Conservation (phyloP, 1,140 invertebrate species). For the Aethina tumida region DNA sequence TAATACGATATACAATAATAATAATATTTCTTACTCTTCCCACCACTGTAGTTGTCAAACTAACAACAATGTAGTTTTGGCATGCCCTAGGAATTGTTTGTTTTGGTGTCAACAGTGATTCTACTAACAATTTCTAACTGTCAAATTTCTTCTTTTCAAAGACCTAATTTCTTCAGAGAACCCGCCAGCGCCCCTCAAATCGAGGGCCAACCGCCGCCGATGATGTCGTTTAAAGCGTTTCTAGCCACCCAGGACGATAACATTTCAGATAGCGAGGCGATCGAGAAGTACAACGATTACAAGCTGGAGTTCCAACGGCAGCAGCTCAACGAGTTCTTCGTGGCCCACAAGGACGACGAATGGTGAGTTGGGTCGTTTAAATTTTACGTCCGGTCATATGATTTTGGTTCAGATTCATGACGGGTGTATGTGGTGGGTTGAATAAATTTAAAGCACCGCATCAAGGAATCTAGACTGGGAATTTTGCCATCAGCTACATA, state of each 20-base stretch:
- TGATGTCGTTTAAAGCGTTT: constrained; percentile 97
- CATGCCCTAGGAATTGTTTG: no score
- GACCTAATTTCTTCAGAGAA: constrained; percentile 33
- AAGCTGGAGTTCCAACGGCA: constrained; percentile 93
- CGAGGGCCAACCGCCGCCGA: constrained; percentile 73
- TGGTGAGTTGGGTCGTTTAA: constrained; percentile 63
- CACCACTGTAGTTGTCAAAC: no score
- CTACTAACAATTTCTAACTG: constrained; percentile 7
- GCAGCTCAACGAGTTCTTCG: constrained; percentile 98
- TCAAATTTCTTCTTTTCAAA: constrained; percentile 16
- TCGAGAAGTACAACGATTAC: constrained; percentile 97
- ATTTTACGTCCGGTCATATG: constrained; percentile 2
- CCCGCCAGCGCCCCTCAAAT: constrained; percentile 13
- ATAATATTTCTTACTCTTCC: no score
- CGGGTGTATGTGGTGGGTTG: constrained; percentile 9
- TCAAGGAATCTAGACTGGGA: neutral
- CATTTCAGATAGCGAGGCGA: constrained; percentile 93
- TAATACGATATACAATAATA: no score
- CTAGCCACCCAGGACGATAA: constrained; percentile 92
- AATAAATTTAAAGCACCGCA: neutral
- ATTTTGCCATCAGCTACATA: neutral
- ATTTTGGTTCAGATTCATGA: no score
- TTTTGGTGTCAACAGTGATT: constrained; percentile 5
- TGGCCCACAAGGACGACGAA: constrained; percentile 98
- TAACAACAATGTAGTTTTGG: no score